Evolutionary conservation across 2,113 vertebrate genomes (phyloP).

Genomic region (Notothenia coriiceps): DNA sequence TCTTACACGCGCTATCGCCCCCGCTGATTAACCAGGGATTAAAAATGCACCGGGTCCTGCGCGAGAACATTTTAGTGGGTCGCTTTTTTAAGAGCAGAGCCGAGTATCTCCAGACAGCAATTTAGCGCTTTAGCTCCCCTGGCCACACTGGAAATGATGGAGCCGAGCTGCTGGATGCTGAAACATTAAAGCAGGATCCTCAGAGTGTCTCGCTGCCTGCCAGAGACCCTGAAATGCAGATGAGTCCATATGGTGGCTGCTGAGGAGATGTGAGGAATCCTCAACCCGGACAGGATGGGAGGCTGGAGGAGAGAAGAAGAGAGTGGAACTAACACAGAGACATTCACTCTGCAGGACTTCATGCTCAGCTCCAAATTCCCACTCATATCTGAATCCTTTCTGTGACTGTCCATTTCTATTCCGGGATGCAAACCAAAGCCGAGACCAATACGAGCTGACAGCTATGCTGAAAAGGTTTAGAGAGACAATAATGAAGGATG

Average conservation of each 20-base stretch:
- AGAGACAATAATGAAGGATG: slow-evolving; percentile 11
- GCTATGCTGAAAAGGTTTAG: neutral
- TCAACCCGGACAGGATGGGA: slow-evolving; percentile 3
- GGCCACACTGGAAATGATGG: slow-evolving; percentile 65
- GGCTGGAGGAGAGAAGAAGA: slow-evolving; percentile 21
- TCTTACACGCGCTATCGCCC: slow-evolving; percentile 69
- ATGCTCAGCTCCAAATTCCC: slow-evolving; percentile 24
- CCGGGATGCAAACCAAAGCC: slow-evolving; percentile 2
- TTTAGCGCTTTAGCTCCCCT: slow-evolving; percentile 78
- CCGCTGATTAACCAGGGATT: slow-evolving; percentile 80
- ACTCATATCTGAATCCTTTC: slow-evolving; percentile 1
- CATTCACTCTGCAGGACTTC: slow-evolving; percentile 7
- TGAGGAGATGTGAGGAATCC: slow-evolving; percentile 9
- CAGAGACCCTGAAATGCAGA: slow-evolving; percentile 69
- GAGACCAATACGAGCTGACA: slow-evolving; percentile 21
- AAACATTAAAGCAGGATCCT: slow-evolving; percentile 71
- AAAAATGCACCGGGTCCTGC: slow-evolving; percentile 70
- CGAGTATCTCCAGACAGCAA: slow-evolving; percentile 76
- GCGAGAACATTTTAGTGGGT: slow-evolving; percentile 66
- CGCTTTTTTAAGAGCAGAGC: slow-evolving; percentile 63
- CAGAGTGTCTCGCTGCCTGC: slow-evolving; percentile 29
- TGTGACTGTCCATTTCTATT: slow-evolving; percentile 20
- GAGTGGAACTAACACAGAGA: slow-evolving; percentile 50
- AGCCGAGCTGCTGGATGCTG: slow-evolving; percentile 54
- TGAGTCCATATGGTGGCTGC: slow-evolving; percentile 66